Percentiles rank a stretch among this genome's conserved stretches.
Conservation (phyloP, 2,113 vertebrate species). For the Crotalus helleri region DNA sequence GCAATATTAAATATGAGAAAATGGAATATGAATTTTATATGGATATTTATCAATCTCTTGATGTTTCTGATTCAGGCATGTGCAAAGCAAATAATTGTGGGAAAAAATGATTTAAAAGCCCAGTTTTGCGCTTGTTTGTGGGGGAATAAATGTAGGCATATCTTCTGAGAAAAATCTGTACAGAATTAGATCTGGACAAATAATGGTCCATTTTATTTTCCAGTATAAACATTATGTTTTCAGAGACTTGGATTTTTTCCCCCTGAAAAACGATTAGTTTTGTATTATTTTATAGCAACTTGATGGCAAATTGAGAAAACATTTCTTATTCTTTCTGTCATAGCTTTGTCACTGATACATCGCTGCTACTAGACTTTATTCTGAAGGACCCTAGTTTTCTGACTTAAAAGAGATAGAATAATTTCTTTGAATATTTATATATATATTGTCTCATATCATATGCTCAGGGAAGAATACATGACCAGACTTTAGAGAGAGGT, state of each 20-base stretch:
- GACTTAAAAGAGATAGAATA: not conserved
- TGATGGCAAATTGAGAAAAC: not conserved
- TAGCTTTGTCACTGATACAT: not conserved
- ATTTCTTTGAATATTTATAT: not conserved
- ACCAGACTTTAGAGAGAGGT: not conserved
- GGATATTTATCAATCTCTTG: conserved; percentile 68
- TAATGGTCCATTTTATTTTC: not conserved
- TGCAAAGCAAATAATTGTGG: conserved; percentile 66
- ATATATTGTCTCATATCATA: not conserved
- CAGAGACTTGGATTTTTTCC: not conserved
- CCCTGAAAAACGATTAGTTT: not conserved
- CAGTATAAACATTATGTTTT: not conserved
- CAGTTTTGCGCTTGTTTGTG: conserved; percentile 37
- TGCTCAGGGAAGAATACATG: not conserved
- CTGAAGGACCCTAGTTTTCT: not conserved
- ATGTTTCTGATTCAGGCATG: conserved; percentile 66
- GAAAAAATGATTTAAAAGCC: conserved; percentile 62
- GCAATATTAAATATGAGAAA: conserved; percentile 69
- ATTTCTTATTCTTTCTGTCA: not conserved
- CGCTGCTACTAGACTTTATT: not conserved
- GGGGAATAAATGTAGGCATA: conserved; percentile 34
- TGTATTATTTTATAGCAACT: not conserved
- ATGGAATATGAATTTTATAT: conserved; percentile 65
- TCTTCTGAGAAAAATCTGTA: conserved; percentile 13
- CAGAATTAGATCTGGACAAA: conserved; percentile 39